Evolutionary conservation across 2,113 vertebrate species (phyloP).

Genomic region (Elgaria multicarinata): DNA sequence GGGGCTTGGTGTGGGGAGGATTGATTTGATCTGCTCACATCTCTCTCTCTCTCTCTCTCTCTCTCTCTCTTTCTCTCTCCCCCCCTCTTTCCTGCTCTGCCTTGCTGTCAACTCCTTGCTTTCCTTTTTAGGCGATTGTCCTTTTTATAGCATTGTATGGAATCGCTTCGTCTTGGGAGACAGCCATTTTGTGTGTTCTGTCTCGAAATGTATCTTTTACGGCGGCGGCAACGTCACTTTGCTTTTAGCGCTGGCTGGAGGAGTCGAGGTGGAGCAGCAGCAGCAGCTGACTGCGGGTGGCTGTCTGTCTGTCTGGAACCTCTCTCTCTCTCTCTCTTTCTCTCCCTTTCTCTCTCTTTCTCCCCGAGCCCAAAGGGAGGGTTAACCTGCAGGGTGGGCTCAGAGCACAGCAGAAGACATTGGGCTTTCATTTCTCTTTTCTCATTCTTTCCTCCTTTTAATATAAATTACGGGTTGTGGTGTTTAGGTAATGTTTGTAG

Average conservation of each 20-base stretch:
- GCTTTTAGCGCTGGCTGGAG: constrained; percentile 24
- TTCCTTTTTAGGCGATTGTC: constrained; percentile 60
- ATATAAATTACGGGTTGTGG: background rate
- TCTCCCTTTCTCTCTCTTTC: too few species aligned
- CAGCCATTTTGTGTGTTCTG: constrained; percentile 65
- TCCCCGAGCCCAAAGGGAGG: background rate
- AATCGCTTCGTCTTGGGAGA: constrained; percentile 49
- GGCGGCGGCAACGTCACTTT: constrained; percentile 9
- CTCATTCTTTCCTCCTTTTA: background rate
- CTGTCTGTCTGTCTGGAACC: background rate
- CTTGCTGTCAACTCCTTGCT: constrained; percentile 51
- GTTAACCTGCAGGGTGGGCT: background rate
- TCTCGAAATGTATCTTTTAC: constrained; percentile 39
- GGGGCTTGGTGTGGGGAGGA: background rate
- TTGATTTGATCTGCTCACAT: background rate
- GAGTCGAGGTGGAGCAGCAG: constrained; percentile 9
- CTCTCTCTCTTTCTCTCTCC: too few species aligned
- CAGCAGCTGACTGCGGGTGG: background rate
- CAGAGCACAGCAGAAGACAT: background rate
- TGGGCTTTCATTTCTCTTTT: background rate
- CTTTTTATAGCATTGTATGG: constrained; percentile 54
- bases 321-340: too few species aligned
- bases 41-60: background rate
- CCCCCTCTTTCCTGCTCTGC: background rate
- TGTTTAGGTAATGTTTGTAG: background rate